phyloP scores from a whole-genome alignment of 2,113 vertebrate species.

The Ageneiosus marmoratus region DNA sequence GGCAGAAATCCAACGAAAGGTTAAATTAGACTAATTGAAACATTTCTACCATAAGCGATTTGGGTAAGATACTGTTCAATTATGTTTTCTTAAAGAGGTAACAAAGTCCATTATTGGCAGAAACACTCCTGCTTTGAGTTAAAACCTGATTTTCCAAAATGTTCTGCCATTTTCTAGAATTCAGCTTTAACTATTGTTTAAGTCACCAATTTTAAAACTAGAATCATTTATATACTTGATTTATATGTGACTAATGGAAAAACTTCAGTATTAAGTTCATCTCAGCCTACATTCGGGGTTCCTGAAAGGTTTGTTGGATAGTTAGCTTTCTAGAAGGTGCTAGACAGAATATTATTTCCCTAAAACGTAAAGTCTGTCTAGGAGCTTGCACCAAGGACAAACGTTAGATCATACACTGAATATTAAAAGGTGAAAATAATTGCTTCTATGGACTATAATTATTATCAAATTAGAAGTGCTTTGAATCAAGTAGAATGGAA shows the following conservation, averaged over 20 bases:
- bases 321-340: neutral
- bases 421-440: conserved; percentile 30
- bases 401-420: neutral
- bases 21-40: neutral
- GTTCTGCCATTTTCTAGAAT: neutral
- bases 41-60: neutral
- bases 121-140: neutral
- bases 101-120: neutral
- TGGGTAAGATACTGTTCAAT: neutral
- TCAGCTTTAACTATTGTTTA: neutral
- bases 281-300: neutral
- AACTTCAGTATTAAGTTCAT: neutral
- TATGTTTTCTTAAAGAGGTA: neutral
- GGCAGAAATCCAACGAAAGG: neutral
- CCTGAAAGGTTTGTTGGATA: neutral
- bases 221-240: neutral
- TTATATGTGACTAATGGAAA: neutral
- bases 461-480: conserved; percentile 27
- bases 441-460: conserved; percentile 18
- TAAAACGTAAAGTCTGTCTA: neutral
- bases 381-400: conserved; percentile 14
- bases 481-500: conserved; percentile 28
- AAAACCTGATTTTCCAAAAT: neutral
- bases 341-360: neutral
- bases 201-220: neutral